Base-by-base conservation (phyloP, 23 tunicate species). In the Styela plicata region DNA sequence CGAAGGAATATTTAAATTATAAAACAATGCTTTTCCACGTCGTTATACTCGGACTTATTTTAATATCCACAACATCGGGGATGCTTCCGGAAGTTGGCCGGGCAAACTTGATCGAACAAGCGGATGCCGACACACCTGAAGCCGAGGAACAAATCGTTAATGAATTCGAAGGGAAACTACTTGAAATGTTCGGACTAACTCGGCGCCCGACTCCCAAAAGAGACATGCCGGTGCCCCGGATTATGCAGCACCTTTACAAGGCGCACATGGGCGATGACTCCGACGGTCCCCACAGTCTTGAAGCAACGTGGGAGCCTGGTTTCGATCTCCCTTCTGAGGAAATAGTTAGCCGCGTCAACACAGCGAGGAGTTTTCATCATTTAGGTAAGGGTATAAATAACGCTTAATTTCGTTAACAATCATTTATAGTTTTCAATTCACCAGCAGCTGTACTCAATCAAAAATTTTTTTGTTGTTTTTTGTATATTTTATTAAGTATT, bases 241-340 rank as follows among this genome's bases (percentile, higher is more conserved):
- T 93, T 10, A 93, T 93, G 98, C 93, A 93, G 89, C 98, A 93
- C 65, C 65, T 93, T 70, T 93, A 93, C 63, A 88, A 88, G 70
- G 87, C 98, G 1, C 98, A 93, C 57, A 84, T 88, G 98, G 98
- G 93, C 3, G 89, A 93, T 62, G 32, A 36, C 10, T 88, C 68
- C 65, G 85, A 80, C 24, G 83, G 36, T 16, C 92, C 82, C 31
- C 85, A 74, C 23, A 82, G 74, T n/a, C 35, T 93, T 1, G 27
- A 33, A 30, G 37, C 63, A 24, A 78, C 74, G 3, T 88, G 93
- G 93, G 98, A 93, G 75, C 74, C 74, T 21, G 98, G 98, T 20
- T 88, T 93, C 68, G 89, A 88, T 69, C 69, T 93, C 10, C 98
- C 98, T 2, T 33, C 71, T 31, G 89, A 82, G 19, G 82, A 88